Base-by-base conservation (phyloP, 2,888 invertebrate genomes). In the Acanthosepion lycidas region DNA sequence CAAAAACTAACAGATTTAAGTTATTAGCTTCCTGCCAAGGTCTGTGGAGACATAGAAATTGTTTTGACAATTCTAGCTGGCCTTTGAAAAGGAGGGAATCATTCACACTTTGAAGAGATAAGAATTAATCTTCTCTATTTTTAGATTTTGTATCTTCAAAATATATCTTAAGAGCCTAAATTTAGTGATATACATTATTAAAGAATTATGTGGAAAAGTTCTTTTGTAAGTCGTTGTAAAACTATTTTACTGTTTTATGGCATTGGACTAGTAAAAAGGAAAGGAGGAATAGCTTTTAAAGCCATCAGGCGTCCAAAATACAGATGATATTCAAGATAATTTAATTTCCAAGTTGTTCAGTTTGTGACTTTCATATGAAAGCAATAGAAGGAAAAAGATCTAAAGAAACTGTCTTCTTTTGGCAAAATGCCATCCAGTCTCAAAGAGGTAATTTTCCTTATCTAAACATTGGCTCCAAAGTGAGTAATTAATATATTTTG, bases 31-130 rank as follows among this genome's bases (percentile, higher is more conserved):
- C 78, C 78, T 78, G 78, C 78, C 78, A 33, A 78, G 23, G n/a
- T 78, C n/a, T 78, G 59, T 59, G 78, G 78, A 78, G 78, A 78
- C 59, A 78, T 55, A n/a, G n/a, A n/a, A 78, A 78, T 78, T 78
- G 78, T 33, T n/a, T n/a, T 78, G 78, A 33, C 33, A 78, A 78
- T 0, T 78, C 9, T n/a, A n/a, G 12, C n/a, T 78, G n/a, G n/a
- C 78, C 78, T n/a, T 78, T 78, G n/a, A 8, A 78, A 78, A 78
- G 78, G 78, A 78, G 78, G 78, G 78, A 78, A 78, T 78, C n/a
- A 78, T 59, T 59, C n/a, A 78, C 78, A 78, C 78, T 78, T 78
- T n/a, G 78, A 78, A 78, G 78, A 78, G 78, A 78, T 78, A 64
- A 26, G 28, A 26, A 15, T 55, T 23, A 59, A 59, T 78, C 12